Evolutionary conservation across 1,140 invertebrate genomes (phyloP).

Genomic region (Notospermus geniculatus): DNA sequence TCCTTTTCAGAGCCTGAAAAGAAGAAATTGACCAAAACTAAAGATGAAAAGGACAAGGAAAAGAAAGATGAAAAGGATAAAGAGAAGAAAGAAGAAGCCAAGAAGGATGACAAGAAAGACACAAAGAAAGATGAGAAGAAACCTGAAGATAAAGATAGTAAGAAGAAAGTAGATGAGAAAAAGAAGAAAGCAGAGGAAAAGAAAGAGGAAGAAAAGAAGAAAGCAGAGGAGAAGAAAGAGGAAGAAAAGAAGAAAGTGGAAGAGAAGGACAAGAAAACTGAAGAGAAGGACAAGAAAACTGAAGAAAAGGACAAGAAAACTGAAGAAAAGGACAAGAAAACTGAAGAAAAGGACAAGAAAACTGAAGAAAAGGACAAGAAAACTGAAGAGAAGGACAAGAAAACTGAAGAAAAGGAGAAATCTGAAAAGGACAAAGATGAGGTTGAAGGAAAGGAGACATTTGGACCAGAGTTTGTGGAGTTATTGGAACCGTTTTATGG

Average conservation of each 20-base stretch:
- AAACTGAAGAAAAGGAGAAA: background rate
- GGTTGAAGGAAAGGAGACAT: slow-evolving; percentile 15
- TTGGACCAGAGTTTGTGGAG: slow-evolving; percentile 30
- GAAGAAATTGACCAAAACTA: background rate
- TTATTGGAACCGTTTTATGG: slow-evolving; percentile 35
- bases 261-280: background rate
- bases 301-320: background rate
- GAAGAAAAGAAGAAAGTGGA: background rate
- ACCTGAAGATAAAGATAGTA: background rate
- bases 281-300: background rate
- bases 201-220: background rate
- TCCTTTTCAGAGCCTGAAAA: background rate
- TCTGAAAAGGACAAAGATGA: slow-evolving; percentile 1
- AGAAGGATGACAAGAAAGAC: background rate
- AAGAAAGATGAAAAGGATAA: background rate
- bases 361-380: background rate
- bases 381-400: background rate
- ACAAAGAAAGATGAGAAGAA: background rate
- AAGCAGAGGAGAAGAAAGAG: background rate
- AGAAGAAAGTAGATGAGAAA: background rate
- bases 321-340: background rate
- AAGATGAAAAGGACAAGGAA: background rate
- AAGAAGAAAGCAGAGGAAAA: background rate
- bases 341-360: background rate
- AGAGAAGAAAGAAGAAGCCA: background rate